Evolutionary conservation across 2,113 vertebrate species (phyloP).

Genomic region (Brachypodius melanocephalos): DNA sequence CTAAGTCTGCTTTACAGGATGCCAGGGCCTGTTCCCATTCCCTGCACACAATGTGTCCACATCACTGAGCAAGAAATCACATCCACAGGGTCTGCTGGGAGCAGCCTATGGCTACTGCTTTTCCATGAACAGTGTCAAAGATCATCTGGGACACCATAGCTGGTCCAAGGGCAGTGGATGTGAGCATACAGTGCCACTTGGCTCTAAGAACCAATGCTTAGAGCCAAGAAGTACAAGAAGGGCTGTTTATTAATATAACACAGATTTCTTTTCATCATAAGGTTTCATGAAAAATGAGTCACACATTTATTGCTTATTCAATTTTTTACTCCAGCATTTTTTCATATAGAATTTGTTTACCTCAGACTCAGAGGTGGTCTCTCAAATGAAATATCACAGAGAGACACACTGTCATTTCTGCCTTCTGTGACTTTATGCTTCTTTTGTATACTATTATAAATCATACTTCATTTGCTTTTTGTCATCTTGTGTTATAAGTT

Average conservation of each 20-base stretch:
- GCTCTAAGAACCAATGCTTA: not conserved
- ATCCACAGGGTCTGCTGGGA: not conserved
- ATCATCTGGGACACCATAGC: not conserved
- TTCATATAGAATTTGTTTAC: not conserved
- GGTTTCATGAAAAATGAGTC: not conserved
- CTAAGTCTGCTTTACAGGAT: not conserved
- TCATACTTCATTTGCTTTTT: not conserved
- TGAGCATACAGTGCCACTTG: not conserved
- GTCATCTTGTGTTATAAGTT: not conserved
- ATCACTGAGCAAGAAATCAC: not conserved
- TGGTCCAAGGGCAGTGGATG: not conserved
- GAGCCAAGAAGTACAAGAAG: not conserved
- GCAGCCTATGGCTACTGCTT: not conserved
- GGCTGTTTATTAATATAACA: not conserved
- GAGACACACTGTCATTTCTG: not conserved
- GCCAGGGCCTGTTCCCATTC: not conserved
- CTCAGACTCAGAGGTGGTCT: not conserved
- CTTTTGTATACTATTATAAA: not conserved
- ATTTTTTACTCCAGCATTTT: not conserved
- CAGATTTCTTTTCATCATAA: not conserved
- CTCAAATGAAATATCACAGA: not conserved
- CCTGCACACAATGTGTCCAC: not conserved
- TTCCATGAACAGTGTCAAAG: not conserved
- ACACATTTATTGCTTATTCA: not conserved
- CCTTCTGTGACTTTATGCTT: not conserved